Conservation (phyloP, 2,797 vertebrate genomes). For the Falco novaeseelandiae region DNA sequence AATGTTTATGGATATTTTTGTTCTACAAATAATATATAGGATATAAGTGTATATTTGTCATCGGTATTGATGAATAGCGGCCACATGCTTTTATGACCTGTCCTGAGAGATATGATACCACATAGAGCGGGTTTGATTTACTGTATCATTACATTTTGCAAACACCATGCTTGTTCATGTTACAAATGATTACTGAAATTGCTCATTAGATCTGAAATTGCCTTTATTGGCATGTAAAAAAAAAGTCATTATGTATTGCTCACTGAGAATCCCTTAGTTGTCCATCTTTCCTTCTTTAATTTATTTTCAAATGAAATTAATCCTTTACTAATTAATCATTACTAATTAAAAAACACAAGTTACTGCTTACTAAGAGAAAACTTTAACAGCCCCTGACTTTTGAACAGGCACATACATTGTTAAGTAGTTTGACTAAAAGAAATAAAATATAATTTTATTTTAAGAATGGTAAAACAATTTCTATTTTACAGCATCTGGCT, state of each 20-base stretch:
- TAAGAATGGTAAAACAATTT: background rate
- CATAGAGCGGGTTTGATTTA: background rate
- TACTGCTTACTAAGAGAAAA: background rate
- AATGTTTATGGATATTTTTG: background rate
- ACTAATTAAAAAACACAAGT: background rate
- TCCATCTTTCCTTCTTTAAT: background rate
- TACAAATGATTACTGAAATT: constrained; percentile 1
- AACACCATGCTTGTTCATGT: background rate
- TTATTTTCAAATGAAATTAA: background rate
- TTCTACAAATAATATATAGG: background rate
- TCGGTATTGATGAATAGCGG: background rate
- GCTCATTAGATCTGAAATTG: background rate
- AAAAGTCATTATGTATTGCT: background rate
- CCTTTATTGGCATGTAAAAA: background rate
- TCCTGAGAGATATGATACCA: background rate
- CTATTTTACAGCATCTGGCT: background rate
- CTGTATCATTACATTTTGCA: background rate
- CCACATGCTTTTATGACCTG: background rate
- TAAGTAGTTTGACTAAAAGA: background rate
- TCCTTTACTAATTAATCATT: too few relatives aligned
- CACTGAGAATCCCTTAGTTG: background rate
- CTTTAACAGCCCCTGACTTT: background rate
- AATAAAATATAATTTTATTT: background rate
- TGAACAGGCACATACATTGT: background rate
- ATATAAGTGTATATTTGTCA: background rate